Evolutionary conservation across 2,888 invertebrate species (phyloP).

Genomic region (Rotaria magnacalcarata): DNA sequence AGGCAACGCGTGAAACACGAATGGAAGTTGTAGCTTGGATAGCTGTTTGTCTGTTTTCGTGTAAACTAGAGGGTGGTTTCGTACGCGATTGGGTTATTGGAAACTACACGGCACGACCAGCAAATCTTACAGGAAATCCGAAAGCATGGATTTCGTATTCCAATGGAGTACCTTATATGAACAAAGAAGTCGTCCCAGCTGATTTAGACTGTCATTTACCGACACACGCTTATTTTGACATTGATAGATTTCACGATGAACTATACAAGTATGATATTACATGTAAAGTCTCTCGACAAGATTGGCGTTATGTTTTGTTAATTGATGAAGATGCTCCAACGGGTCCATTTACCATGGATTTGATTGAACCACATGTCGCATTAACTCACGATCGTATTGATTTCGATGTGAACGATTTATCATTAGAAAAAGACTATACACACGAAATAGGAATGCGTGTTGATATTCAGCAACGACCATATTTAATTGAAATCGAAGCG

Average conservation of each 20-base stretch:
- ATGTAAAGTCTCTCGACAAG: neutral
- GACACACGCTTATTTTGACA: constrained; percentile 3
- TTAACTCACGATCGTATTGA: constrained; percentile 1
- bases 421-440: constrained; percentile 14
- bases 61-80: neutral
- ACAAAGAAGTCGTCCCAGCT: neutral
- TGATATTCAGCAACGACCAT: neutral
- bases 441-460: neutral
- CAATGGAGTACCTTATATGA: neutral
- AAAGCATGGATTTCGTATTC: no score
- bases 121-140: no score
- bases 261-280: neutral
- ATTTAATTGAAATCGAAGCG: neutral
- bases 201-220: constrained; percentile 7
- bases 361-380: neutral
- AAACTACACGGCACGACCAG: neutral
- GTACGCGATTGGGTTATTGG: neutral
- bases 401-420: neutral
- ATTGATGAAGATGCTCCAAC: neutral
- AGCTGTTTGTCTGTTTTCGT: neutral
- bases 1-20: constrained; percentile 11
- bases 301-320: neutral
- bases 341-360: constrained; percentile 1
- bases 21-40: constrained; percentile 20
- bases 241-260: neutral